Percentiles rank a stretch among this genome's conserved stretches.
Conservation (phyloP, 2,113 vertebrate species). For the Rostratula benghalensis region DNA sequence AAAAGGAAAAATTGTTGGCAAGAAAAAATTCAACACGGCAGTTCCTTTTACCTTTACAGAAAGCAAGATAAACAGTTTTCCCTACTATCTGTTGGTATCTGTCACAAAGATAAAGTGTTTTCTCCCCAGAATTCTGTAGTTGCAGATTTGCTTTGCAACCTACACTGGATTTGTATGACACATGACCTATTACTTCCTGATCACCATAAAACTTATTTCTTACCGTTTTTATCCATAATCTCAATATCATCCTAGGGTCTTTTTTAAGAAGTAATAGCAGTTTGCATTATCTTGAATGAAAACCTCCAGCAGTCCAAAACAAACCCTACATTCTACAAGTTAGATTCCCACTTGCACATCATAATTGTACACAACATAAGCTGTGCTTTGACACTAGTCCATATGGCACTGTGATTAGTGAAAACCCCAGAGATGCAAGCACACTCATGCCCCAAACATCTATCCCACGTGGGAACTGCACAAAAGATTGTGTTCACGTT, state of each 20-base stretch:
- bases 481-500: neutral
- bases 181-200: neutral
- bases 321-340: neutral
- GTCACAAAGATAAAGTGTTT: neutral
- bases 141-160: neutral
- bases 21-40: neutral
- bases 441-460: neutral
- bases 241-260: neutral
- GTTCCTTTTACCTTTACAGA: neutral
- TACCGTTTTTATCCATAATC: neutral
- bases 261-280: neutral
- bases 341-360: neutral
- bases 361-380: neutral
- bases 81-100: neutral
- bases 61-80: neutral
- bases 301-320: neutral
- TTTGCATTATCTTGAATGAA: neutral
- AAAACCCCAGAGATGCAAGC: no score
- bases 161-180: neutral
- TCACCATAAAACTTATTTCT: neutral
- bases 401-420: neutral
- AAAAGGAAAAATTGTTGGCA: neutral
- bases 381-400: neutral
- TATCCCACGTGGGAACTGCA: neutral
- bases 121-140: neutral